phyloP scores from a whole-genome alignment of 1,140 invertebrate genomes.

The Nephila pilipes region DNA sequence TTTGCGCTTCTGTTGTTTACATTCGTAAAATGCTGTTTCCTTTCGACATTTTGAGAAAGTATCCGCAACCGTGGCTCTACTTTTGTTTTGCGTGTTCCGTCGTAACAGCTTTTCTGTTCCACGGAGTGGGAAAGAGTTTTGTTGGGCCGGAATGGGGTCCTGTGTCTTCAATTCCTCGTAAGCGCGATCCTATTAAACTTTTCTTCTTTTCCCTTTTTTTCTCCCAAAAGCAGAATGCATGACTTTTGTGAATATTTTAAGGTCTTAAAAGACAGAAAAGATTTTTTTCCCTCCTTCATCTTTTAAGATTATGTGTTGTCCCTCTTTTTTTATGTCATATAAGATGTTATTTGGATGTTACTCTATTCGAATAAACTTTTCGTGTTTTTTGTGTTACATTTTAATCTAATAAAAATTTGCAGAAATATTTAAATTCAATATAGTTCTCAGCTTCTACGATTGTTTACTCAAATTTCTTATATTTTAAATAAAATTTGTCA shows the following conservation, averaged over 20 bases:
- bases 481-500: too few species aligned
- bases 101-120: slow-evolving; percentile 32
- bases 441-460: too few species aligned
- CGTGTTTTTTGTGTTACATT: too few species aligned
- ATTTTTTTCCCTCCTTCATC: neutral
- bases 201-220: neutral
- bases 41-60: slow-evolving; percentile 65
- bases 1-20: slow-evolving; percentile 63
- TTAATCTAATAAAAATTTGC: too few species aligned
- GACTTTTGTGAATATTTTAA: slow-evolving; percentile 42
- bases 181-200: slow-evolving; percentile 22
- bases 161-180: slow-evolving; percentile 1
- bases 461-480: too few species aligned
- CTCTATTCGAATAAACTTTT: too few species aligned
- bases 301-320: too few species aligned
- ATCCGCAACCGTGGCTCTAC: neutral
- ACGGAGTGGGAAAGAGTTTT: neutral
- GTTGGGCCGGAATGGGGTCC: neutral
- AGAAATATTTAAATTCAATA: too few species aligned
- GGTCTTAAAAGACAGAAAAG: neutral
- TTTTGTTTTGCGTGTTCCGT: slow-evolving; percentile 21
- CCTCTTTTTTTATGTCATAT: too few species aligned
- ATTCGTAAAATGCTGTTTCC: slow-evolving; percentile 60
- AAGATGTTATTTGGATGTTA: too few species aligned
- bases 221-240: neutral